These are phyloP conservation scores for Antigone vipio DNA, from an alignment of 2,113 vertebrate genomes.

Conservation along the genomic window DNA sequence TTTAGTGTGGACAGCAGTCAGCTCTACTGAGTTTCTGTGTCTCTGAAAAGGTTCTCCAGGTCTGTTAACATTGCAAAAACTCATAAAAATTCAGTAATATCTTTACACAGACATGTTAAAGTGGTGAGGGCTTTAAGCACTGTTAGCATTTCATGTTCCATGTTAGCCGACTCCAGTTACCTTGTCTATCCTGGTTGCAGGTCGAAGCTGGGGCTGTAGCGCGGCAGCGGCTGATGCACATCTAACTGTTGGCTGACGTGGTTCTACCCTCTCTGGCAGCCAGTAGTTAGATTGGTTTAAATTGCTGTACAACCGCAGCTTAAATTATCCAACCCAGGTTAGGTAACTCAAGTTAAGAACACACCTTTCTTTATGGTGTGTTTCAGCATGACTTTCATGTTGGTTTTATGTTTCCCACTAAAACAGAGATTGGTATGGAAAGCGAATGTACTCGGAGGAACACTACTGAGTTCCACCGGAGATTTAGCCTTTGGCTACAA, in stretches of 20 bases:
- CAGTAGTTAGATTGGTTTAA: conserved; percentile 15
- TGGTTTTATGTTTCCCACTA: conserved; percentile 40
- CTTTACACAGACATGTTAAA: not conserved
- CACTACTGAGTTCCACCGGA: not conserved
- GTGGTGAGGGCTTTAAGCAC: not conserved
- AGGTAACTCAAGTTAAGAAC: conserved; percentile 18
- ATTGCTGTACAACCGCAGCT: not conserved
- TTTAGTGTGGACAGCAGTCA: not conserved
- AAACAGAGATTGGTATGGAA: conserved; percentile 16
- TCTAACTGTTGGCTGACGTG: not conserved
- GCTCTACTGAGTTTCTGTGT: not conserved
- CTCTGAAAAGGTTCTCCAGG: not conserved
- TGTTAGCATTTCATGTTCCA: not conserved
- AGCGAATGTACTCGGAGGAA: not conserved
- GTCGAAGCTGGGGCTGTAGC: not conserved
- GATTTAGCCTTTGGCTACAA: conserved; percentile 51
- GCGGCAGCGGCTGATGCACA: not conserved
- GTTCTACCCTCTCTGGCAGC: not conserved
- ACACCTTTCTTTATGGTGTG: conserved; percentile 44
- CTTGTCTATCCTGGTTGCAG: not conserved
- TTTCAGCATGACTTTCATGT: conserved; percentile 55
- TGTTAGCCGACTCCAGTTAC: not conserved
- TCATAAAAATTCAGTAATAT: not conserved
- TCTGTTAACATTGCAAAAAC: not conserved
- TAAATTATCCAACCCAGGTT: conserved; percentile 25